phyloP scores from a whole-genome alignment of 2,113 vertebrate species.

The Vidua macroura region DNA sequence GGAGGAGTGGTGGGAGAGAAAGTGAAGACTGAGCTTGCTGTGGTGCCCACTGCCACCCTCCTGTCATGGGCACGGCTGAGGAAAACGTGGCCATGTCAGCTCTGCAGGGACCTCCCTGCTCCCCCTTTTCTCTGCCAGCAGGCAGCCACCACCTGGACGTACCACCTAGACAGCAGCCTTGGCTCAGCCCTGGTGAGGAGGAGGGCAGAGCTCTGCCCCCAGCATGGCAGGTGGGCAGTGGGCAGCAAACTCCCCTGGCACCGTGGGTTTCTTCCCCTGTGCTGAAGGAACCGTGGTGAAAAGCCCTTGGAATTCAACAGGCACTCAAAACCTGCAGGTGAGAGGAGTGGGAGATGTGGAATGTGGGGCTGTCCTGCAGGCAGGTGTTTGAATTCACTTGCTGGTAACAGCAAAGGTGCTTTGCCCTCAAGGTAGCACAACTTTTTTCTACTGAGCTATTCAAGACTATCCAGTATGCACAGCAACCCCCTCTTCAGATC shows the following conservation, averaged over 20 bases:
- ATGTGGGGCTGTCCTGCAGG: fast-evolving
- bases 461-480: background rate
- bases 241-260: background rate
- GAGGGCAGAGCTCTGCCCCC: background rate
- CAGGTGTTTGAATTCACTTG: background rate
- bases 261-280: fast-evolving
- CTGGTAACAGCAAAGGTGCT: background rate
- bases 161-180: background rate
- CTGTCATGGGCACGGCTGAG: fast-evolving
- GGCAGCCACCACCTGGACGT: background rate
- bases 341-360: background rate
- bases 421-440: background rate
- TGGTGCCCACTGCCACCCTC: background rate
- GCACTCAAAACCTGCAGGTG: background rate
- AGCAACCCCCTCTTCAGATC: background rate
- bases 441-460: background rate
- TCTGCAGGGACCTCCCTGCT: background rate
- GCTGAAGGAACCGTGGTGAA: fast-evolving
- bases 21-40: background rate
- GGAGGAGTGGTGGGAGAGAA: background rate
- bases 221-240: background rate
- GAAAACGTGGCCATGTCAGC: background rate
- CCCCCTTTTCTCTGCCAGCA: slow-evolving; percentile 26
- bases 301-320: background rate
- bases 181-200: background rate